Evolutionary conservation across 1,140 invertebrate genomes (phyloP), one percentile per base, ranked within the genome.

Genomic region (Meloidogyne floridensis): DNA sequence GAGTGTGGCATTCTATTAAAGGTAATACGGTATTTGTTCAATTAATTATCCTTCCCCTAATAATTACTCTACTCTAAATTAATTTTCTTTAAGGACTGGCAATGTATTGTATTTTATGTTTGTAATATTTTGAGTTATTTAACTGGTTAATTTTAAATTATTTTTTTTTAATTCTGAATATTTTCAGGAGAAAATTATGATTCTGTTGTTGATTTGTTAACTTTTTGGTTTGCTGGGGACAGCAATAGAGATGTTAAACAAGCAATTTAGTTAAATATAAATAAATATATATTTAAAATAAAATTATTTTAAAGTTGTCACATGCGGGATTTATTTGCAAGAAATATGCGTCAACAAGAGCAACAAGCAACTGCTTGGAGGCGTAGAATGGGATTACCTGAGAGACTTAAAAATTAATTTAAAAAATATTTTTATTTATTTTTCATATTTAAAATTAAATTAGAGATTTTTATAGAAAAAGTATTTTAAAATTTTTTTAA

Each of bases 111-210:
- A n/a, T 86, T 86, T 72, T 85, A 80, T 72, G 54, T 86, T 15
- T 87, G 82, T 72, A 86, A 86, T 75, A 87, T 87, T 9, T 51
- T 86, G 7, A 84, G 82, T 71, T 86, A 81, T 73, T 56, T 86
- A 59, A 86, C 82, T n/a, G 85, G 75, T 77, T 42, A 43, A 2
- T 65, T 65, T 18, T 56, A 11, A 4, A 20, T 3, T 59, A 75
- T 42, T 8, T 20, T 32, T 8, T 53, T 32, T 32, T 32, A 32
- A 43, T 42, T 3, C 6, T 3, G 13, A 47, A 32, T 56, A 32
- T 43, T 15, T 47, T 75, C 10, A 77, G 53, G 77, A n/a, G 83
- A 86, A 65, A 86, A 86, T 72, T 86, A 86, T 76, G 85, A 87
- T 56, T 70, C 80, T 20, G 70, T 86, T 15, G 72, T 77, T 8